phyloP scores from a whole-genome alignment of 2,888 invertebrate genomes.

The Thymelicus lineola region DNA sequence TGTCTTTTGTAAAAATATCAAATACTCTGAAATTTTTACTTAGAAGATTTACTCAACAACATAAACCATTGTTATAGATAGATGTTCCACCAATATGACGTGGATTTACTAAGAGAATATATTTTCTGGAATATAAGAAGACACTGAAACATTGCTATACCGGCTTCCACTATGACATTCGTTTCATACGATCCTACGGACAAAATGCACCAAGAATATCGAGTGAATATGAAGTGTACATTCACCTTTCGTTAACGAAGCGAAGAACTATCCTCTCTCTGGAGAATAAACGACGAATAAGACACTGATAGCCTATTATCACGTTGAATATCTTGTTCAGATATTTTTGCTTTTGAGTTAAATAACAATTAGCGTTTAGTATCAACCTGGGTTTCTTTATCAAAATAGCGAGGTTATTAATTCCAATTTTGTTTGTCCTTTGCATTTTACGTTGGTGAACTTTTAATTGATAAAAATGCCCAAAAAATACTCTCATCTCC shows the following conservation, averaged over 20 bases:
- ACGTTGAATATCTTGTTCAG: conserved; percentile 43
- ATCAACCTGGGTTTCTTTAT: too few relatives aligned
- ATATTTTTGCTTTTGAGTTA: not conserved
- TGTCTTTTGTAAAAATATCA: too few relatives aligned
- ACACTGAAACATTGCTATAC: not conserved
- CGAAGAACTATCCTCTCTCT: conserved; percentile 69
- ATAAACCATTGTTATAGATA: not conserved
- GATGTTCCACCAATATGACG: not conserved
- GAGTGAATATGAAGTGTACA: conserved; percentile 65
- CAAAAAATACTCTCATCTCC: too few relatives aligned
- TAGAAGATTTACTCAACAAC: not conserved
- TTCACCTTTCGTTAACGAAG: conserved; percentile 71
- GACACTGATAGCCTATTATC: conserved; percentile 76
- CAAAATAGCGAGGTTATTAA: too few relatives aligned
- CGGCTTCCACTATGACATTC: not conserved
- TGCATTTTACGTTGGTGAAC: too few relatives aligned
- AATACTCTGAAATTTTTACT: too few relatives aligned
- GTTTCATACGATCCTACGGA: conserved; percentile 34
- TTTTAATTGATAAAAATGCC: too few relatives aligned
- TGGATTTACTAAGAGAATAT: not conserved
- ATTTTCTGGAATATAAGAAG: conserved; percentile 1
- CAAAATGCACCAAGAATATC: conserved; percentile 63
- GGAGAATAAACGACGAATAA: conserved; percentile 44
- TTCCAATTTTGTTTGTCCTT: too few relatives aligned
- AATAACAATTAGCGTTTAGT: too few relatives aligned